Evolutionary conservation across 2,113 vertebrate genomes (phyloP).

Genomic region (Pionites leucogaster): DNA sequence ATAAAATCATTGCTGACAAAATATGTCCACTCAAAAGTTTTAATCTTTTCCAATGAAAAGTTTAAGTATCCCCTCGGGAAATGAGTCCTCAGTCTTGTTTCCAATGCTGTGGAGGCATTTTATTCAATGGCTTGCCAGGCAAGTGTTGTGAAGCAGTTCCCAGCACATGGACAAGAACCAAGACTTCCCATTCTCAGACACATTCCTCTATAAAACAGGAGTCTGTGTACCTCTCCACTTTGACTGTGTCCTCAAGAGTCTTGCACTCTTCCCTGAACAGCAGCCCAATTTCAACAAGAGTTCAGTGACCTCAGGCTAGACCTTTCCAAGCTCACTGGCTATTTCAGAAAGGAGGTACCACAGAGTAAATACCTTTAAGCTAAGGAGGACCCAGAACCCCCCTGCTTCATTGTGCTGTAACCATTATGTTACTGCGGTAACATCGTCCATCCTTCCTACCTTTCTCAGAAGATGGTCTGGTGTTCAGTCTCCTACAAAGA

Average conservation of each 20-base stretch:
- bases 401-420: neutral
- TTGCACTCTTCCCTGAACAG: neutral
- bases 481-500: neutral
- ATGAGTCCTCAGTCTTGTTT: slow-evolving; percentile 34
- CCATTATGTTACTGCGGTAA: neutral
- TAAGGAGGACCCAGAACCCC: neutral
- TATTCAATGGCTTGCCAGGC: neutral
- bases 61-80: slow-evolving; percentile 50
- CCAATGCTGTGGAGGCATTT: neutral
- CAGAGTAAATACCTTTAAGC: neutral
- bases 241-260: neutral
- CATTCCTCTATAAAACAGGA: neutral
- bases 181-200: neutral
- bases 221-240: neutral
- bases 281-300: neutral
- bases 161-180: neutral
- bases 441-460: neutral
- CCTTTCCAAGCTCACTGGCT: neutral
- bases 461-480: neutral
- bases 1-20: slow-evolving; percentile 63
- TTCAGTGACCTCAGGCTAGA: neutral
- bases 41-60: slow-evolving; percentile 61
- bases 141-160: neutral
- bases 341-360: neutral
- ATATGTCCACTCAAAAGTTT: slow-evolving; percentile 43